Evolutionary conservation across 1,140 invertebrate species (phyloP), one percentile per base, ranked within the genome.

Genomic region (Hylaeus volcanicus): DNA sequence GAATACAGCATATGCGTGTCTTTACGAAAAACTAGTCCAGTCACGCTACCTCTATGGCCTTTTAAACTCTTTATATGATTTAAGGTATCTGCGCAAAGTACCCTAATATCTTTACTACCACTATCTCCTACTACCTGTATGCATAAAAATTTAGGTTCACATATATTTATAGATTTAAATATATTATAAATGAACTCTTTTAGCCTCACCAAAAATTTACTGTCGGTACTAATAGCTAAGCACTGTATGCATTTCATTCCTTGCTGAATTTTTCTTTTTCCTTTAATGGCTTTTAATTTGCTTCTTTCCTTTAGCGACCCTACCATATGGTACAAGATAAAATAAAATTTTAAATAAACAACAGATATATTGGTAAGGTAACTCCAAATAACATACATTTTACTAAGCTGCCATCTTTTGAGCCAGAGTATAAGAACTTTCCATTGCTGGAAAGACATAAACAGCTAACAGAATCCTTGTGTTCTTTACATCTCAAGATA

Each of bases 1-100:
- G 98, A 98, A 90, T 98, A 99, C 56, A 99, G 94, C 41, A 97
- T 96, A 93, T 99, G 97, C n/a, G 96, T 96, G 79, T 96, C 95
- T 90, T 95, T 96, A 88, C 98, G 96, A 92, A 99, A 99, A 39
- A 96, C 95, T 70, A 99, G 89, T 43, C 97, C 97, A 64, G 96
- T 96, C 1, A 98, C 94, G 48, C 91, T 86, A 83, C 95, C 96
- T 89, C 96, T 95, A 88, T 98, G 97, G 0, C 97, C 97, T 91
- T 95, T 95, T 81, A 99, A 96, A 55, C 96, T 96, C 87, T 98
- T 96, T 5, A 99, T 88, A 85, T 96, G 95, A 89, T 96, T 95
- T 82, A 98, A 94, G 66, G 95, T 96, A 8, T 95, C 94, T 8
- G 97, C 95, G 91, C 98, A 95, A 96, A 98, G 98, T 60, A 99